phyloP scores from a whole-genome alignment of 2,888 invertebrate species.

The Pristionchus exspectatus region DNA sequence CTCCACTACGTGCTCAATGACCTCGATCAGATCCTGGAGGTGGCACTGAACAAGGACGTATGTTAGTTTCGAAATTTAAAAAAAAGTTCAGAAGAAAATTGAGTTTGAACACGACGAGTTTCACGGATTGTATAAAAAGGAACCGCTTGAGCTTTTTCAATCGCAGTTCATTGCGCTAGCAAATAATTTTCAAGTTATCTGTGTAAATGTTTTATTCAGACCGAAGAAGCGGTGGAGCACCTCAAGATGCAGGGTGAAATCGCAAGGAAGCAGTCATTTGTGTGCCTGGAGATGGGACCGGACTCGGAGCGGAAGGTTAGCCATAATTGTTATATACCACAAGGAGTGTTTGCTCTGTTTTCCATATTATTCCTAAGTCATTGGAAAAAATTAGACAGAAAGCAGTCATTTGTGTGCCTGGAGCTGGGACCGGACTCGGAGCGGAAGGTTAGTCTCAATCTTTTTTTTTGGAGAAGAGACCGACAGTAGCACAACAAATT shows the following conservation, averaged over 20 bases:
- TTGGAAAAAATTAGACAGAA: not conserved
- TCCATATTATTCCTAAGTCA: too few species aligned
- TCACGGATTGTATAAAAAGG: not conserved
- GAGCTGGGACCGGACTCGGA: conserved; percentile 10
- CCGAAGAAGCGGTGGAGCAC: conserved; percentile 50
- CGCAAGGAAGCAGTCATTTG: conserved; percentile 37
- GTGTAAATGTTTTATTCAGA: not conserved
- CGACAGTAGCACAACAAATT: too few species aligned
- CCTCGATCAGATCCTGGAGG: conserved; percentile 66
- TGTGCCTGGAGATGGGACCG: conserved; percentile 5
- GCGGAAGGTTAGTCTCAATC: too few species aligned
- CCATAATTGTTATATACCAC: too few species aligned
- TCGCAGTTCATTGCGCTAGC: too few species aligned
- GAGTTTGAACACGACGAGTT: not conserved
- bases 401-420: conserved; percentile 37
- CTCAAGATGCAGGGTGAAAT: conserved; percentile 31
- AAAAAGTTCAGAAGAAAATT: not conserved
- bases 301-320: conserved; percentile 45
- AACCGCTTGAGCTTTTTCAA: too few species aligned
- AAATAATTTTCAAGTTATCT: not conserved
- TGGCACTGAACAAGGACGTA: conserved; percentile 61
- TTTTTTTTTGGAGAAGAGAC: too few species aligned
- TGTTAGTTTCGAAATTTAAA: not conserved
- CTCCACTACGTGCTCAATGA: conserved; percentile 66
- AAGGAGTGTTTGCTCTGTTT: too few species aligned